These are phyloP conservation scores for Nothobranchius furzeri DNA, from an alignment of 2,113 vertebrate species.

Conservation along the genomic window DNA sequence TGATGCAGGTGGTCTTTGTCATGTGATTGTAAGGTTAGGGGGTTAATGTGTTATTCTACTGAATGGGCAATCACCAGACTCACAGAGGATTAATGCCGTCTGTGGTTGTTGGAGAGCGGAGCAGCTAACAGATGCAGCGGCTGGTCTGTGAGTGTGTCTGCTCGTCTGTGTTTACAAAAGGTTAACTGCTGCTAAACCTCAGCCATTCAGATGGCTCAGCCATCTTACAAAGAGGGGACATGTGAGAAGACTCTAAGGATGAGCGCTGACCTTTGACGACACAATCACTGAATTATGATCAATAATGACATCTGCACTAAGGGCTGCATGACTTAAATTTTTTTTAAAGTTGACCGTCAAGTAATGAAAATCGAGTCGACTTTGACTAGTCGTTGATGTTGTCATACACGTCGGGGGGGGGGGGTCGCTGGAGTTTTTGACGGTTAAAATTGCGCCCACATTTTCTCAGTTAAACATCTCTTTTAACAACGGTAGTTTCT, in stretches of 20 bases:
- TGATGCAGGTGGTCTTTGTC: slow-evolving; percentile 24
- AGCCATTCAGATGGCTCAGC: slow-evolving; percentile 12
- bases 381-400: too few species aligned
- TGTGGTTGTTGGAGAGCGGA: slow-evolving; percentile 44
- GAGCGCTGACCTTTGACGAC: neutral
- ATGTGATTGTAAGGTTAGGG: slow-evolving; percentile 6
- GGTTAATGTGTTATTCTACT: slow-evolving; percentile 29
- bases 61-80: slow-evolving; percentile 36
- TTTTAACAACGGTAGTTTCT: too few species aligned
- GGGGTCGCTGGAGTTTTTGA: too few species aligned
- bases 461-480: too few species aligned
- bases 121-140: slow-evolving; percentile 21
- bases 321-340: too few species aligned
- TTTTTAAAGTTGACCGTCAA: too few species aligned
- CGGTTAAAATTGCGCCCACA: too few species aligned
- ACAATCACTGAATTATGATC: slow-evolving; percentile 24
- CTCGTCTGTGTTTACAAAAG: slow-evolving; percentile 18
- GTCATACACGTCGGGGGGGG: too few species aligned
- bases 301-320: slow-evolving; percentile 4
- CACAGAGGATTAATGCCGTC: slow-evolving; percentile 14
- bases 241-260: slow-evolving; percentile 4
- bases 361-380: too few species aligned
- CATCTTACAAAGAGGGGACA: slow-evolving; percentile 4
- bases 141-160: slow-evolving; percentile 4
- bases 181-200: slow-evolving; percentile 14